Percentiles rank a stretch among this genome's conserved stretches.
Evolutionary conservation across 2,888 invertebrate species (phyloP).

Genomic region (Chloromyia formosa): DNA sequence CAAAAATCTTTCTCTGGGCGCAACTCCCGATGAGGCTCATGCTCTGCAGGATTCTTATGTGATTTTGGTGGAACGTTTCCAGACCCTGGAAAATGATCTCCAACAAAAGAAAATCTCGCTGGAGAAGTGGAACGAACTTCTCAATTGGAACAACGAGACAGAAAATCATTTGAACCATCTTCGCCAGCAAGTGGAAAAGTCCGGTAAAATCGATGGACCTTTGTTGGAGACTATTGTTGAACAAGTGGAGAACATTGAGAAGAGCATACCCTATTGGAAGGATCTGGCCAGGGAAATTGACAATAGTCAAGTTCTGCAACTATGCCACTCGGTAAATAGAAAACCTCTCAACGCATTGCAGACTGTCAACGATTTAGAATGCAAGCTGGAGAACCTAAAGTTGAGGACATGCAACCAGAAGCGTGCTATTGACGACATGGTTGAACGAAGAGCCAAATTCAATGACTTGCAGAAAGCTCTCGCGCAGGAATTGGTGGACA

Average conservation of each 20-base stretch:
- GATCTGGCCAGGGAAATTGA: conserved; percentile 74
- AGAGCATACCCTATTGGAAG: conserved; percentile 77
- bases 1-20: conserved; percentile 75
- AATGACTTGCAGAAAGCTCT: conserved; percentile 76
- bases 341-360: conserved; percentile 77
- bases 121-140: conserved; percentile 84
- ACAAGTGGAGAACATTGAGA: conserved; percentile 75
- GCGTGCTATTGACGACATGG: conserved; percentile 74
- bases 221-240: conserved; percentile 75
- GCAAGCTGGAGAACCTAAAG: conserved; percentile 73
- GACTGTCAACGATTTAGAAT: conserved; percentile 77
- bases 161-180: conserved; percentile 81
- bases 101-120: conserved; percentile 77
- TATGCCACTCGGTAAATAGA: conserved; percentile 76
- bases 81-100: conserved; percentile 77
- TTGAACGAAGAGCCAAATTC: conserved; percentile 81
- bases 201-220: conserved; percentile 72
- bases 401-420: conserved; percentile 74
- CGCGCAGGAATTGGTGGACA: conserved; percentile 70
- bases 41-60: conserved; percentile 79
- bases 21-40: conserved; percentile 78
- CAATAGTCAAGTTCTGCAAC: conserved; percentile 72
- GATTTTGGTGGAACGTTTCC: conserved; percentile 78
- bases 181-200: conserved; percentile 81
- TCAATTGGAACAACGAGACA: conserved; percentile 83